Conservation (phyloP, 2,797 vertebrate species). For the Phyllotis vaccarum region DNA sequence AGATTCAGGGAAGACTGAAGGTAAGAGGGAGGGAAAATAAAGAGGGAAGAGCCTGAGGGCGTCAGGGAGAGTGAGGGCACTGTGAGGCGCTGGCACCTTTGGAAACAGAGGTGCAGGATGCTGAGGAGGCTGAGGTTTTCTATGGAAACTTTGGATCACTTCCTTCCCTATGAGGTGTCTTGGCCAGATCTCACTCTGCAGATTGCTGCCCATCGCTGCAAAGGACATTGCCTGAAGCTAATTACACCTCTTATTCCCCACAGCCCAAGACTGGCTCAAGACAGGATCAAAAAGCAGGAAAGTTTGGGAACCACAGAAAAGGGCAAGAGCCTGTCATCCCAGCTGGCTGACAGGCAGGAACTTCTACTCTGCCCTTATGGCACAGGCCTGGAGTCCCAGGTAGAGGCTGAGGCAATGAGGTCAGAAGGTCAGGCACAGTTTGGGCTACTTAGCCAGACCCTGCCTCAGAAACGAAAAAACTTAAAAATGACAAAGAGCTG, state of each 20-base stretch:
- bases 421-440: not conserved
- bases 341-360: not conserved
- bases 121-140: not conserved
- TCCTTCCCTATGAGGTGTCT: no score
- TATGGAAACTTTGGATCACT: not conserved
- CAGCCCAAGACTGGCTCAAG: not conserved
- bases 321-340: not conserved
- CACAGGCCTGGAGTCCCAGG: not conserved
- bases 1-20: not conserved
- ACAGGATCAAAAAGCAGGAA: not conserved
- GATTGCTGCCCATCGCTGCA: not conserved
- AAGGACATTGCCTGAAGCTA: not conserved
- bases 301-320: not conserved
- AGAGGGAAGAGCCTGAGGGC: not conserved
- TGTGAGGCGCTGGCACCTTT: not conserved
- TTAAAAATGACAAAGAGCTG: not conserved
- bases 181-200: no score
- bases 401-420: not conserved
- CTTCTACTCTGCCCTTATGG: not conserved
- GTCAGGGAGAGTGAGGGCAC: not conserved
- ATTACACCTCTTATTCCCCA: not conserved
- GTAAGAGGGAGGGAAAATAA: not conserved
- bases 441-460: not conserved
- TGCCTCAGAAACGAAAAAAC: not conserved
- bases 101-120: not conserved